These are phyloP conservation scores for Lytechinus pictus DNA, from an alignment of 35 echinoderm and acorn worm genomes.

Conservation along the genomic window DNA sequence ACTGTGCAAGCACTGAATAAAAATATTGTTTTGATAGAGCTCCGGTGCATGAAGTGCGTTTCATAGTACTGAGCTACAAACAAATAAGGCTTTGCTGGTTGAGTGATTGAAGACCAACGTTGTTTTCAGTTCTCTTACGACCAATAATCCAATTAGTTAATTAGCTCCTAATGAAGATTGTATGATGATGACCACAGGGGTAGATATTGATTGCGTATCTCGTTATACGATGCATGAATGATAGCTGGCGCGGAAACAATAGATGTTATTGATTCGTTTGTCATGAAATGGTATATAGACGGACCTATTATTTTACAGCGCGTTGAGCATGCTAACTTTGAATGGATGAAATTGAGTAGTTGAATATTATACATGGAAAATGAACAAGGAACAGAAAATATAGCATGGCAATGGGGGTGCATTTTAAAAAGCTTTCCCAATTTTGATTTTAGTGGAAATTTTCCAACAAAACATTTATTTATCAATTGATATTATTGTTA, in stretches of 20 bases:
- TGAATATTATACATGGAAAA: too few species aligned
- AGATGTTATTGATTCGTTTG: neutral
- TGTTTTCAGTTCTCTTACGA: neutral
- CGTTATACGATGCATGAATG: neutral
- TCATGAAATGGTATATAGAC: neutral
- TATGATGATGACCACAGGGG: neutral
- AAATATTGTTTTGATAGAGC: too few species aligned
- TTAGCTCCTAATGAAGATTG: neutral
- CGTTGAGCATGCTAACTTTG: too few species aligned
- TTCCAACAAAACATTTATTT: too few species aligned
- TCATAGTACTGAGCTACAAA: neutral
- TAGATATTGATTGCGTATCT: neutral
- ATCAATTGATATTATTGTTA: too few species aligned
- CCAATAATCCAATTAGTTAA: neutral
- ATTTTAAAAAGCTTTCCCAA: too few species aligned
- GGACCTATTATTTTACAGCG: neutral
- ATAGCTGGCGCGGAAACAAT: neutral
- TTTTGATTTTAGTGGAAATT: too few species aligned
- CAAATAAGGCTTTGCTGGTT: neutral
- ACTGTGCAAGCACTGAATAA: too few species aligned
- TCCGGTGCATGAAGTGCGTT: too few species aligned
- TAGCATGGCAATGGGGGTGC: too few species aligned
- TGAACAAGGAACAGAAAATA: too few species aligned
- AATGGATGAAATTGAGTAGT: too few species aligned
- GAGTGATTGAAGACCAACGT: neutral